Evolutionary conservation across 1,140 invertebrate genomes (phyloP).

Genomic region (Megathymus violae): DNA sequence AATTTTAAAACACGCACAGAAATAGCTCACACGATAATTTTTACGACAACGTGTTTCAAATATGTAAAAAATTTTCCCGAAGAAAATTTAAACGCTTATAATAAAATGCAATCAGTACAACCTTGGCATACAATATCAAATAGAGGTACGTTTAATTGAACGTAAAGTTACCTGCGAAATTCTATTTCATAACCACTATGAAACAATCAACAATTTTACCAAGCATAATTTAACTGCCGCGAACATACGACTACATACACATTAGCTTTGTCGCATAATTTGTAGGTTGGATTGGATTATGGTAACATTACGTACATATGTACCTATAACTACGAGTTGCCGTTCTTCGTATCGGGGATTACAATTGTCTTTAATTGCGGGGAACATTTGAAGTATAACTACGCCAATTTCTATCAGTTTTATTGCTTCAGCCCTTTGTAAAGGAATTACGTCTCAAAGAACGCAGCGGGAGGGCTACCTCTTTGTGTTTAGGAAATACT

Average conservation of each 20-base stretch:
- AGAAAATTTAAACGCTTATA: too few relatives aligned
- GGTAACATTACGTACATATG: constrained; percentile 1
- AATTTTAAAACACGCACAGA: too few relatives aligned
- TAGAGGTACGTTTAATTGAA: background rate
- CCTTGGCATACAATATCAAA: constrained; percentile 5
- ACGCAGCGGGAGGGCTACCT: constrained; percentile 28
- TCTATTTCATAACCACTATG: constrained; percentile 8
- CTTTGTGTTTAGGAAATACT: too few relatives aligned
- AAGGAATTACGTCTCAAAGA: constrained; percentile 46
- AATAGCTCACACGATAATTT: too few relatives aligned
- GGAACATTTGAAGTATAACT: constrained; percentile 24
- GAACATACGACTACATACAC: constrained; percentile 12
- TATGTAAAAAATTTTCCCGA: too few relatives aligned
- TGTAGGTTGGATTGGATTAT: constrained; percentile 29
- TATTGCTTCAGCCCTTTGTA: constrained; percentile 44
- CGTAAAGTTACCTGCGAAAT: background rate
- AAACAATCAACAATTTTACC: constrained; percentile 23
- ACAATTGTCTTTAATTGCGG: constrained; percentile 35
- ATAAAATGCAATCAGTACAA: too few relatives aligned
- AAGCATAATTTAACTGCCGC: constrained; percentile 19
- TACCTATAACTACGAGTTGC: constrained; percentile 13
- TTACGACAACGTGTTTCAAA: too few relatives aligned
- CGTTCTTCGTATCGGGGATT: constrained; percentile 9
- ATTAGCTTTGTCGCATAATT: constrained; percentile 26
- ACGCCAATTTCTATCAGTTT: constrained; percentile 48